Conservation (phyloP, 1,140 invertebrate genomes). For the Dreissena rostriformis region DNA sequence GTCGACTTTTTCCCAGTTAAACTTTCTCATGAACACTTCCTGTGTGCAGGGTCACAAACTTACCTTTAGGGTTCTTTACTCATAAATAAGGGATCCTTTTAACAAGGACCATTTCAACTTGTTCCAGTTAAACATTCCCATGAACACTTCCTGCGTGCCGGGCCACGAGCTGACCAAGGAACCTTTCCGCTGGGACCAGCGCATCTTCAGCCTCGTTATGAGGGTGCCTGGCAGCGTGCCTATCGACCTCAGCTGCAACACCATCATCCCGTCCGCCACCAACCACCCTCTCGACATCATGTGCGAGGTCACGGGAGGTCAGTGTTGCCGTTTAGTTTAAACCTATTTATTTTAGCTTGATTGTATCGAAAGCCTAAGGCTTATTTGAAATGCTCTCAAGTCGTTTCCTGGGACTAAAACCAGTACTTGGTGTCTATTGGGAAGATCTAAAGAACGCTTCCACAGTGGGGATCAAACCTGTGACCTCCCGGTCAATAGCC, state of each 20-base stretch:
- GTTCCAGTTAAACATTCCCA: constrained; percentile 92
- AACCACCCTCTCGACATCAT: constrained; percentile 97
- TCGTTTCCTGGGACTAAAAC: too few species aligned
- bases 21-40: constrained; percentile 92
- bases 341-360: too few species aligned
- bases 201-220: constrained; percentile 97
- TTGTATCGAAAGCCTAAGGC: too few species aligned
- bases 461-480: too few species aligned
- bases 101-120: neutral
- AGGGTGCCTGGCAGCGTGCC: constrained; percentile 87
- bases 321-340: constrained; percentile 2
- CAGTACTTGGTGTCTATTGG: too few species aligned
- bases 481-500: too few species aligned
- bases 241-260: constrained; percentile 69
- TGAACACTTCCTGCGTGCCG: constrained; percentile 93
- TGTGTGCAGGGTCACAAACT: constrained; percentile 97
- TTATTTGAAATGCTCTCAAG: too few species aligned
- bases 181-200: constrained; percentile 99
- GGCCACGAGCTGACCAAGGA: constrained; percentile 98
- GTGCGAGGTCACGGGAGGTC: constrained; percentile 99
- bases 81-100: too few species aligned
- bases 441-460: too few species aligned
- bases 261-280: constrained; percentile 87
- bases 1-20: constrained; percentile 86
- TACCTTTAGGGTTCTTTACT: too few species aligned